Evolutionary conservation across 2,888 invertebrate species (phyloP).

Genomic region (Harmothoe impar): DNA sequence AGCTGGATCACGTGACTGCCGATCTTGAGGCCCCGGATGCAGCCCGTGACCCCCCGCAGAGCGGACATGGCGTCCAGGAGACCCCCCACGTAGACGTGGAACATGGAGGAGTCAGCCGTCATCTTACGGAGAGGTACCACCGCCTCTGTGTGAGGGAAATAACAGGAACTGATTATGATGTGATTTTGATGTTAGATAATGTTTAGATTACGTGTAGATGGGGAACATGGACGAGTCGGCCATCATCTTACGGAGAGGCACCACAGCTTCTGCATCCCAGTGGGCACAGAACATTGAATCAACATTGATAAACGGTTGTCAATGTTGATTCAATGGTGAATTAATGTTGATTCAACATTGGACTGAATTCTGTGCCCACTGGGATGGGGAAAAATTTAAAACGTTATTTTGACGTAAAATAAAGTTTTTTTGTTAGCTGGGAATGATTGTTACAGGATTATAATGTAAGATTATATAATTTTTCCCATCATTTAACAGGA

Average conservation of each 20-base stretch:
- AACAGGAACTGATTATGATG: too few relatives aligned
- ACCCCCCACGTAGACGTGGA: constrained; percentile 61
- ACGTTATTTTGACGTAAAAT: too few relatives aligned
- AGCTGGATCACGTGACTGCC: constrained; percentile 36
- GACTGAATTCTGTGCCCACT: too few relatives aligned
- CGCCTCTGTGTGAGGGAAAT: not conserved
- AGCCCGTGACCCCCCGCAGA: constrained; percentile 47
- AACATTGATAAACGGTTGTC: too few relatives aligned
- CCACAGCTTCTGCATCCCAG: constrained; percentile 58
- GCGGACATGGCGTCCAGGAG: constrained; percentile 32
- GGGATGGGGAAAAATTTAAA: too few relatives aligned
- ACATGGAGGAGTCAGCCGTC: constrained; percentile 28
- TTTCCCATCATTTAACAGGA: not conserved
- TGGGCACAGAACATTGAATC: too few relatives aligned
- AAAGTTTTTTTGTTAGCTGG: too few relatives aligned
- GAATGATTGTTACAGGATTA: too few relatives aligned
- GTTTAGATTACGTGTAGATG: too few relatives aligned
- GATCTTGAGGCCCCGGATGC: constrained; percentile 59
- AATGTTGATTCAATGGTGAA: too few relatives aligned
- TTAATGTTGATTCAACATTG: too few relatives aligned
- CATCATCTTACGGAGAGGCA: constrained; percentile 27
- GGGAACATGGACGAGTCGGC: constrained; percentile 34
- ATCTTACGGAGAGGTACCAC: constrained; percentile 50
- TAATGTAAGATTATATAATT: not conserved
- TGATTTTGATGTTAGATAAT: too few relatives aligned